Percentiles rank a stretch among this genome's conserved stretches.
Evolutionary conservation across 2,113 vertebrate species (phyloP).

Genomic region (Myiagra hebetior): DNA sequence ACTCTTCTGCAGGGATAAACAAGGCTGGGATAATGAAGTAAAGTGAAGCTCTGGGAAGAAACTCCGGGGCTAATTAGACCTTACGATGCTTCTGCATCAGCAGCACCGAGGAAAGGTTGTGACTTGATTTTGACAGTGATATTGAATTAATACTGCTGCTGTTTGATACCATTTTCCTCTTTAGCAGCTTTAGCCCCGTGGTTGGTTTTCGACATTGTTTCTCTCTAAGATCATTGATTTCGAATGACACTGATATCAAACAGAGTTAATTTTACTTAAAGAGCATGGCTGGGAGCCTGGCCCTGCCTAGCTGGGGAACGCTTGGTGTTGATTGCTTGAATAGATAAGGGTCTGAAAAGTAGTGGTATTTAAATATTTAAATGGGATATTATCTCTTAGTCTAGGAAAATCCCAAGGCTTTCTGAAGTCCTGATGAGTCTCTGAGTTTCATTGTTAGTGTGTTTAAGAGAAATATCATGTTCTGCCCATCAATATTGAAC

Average conservation of each 20-base stretch:
- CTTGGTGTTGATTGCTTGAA: constrained; percentile 24
- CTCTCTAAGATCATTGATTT: constrained; percentile 17
- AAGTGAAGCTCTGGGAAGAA: constrained; percentile 11
- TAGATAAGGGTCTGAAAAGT: constrained; percentile 4
- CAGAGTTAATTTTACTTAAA: neutral
- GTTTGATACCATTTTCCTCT: neutral
- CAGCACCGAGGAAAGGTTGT: neutral
- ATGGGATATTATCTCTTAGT: constrained; percentile 8
- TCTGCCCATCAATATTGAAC: constrained; percentile 16
- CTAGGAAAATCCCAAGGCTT: constrained; percentile 28
- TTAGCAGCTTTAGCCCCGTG: neutral
- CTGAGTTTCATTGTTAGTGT: neutral
- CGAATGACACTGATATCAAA: neutral
- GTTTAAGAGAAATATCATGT: neutral
- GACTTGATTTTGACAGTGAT: neutral
- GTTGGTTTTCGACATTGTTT: neutral
- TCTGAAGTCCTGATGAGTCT: neutral
- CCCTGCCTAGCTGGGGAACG: neutral
- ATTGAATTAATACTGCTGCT: neutral
- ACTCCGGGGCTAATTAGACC: constrained; percentile 1
- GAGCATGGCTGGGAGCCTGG: neutral
- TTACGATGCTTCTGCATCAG: neutral
- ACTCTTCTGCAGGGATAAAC: neutral
- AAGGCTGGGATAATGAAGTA: constrained; percentile 9
- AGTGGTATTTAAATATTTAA: constrained; percentile 45